Base-by-base conservation (phyloP, 2,888 invertebrate genomes). In the Sialis lutaria region DNA sequence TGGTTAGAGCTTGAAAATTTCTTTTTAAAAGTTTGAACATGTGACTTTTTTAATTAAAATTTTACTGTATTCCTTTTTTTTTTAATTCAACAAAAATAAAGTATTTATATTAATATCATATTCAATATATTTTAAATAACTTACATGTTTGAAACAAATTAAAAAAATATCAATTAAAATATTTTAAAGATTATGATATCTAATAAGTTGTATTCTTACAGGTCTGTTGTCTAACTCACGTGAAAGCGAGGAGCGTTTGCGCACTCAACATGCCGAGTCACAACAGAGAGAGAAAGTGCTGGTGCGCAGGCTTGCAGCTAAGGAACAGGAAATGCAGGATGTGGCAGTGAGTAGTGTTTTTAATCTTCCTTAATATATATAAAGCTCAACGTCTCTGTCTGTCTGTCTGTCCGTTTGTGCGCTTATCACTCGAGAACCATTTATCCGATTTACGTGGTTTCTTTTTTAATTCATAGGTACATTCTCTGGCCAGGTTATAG, bases 291-390 rank as follows among this genome's bases (percentile, higher is more conserved):
- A 96, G 67, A 89, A 89, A 67, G 82, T 92, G 53, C 77, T 96
- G 56, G 85, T 93, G 56, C 82, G 93, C 60, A 75, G 92, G 59
- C 75, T 96, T 55, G 87, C 93, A 51, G 85, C 88, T 53, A 96
- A 96, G 69, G 96, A 96, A 64, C 93, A 95, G 66, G 95, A 96
- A 70, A 79, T 92, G 64, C 92, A 95, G 68, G 93, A 95, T 69
- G 90, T 86, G 72, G 82, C 87, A 71, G 93, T 93, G 75, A 75
- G 85, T 74, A 22, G 42, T 22, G 30, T 34, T 9, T 33, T 44
- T 43, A 13, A 33, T 44, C 30, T 33, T 43, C n/a, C n/a, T n/a
- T n/a, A n/a, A n/a, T n/a, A n/a, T n/a, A n/a, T n/a, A n/a, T n/a
- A n/a, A n/a, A n/a, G n/a, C n/a, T n/a, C n/a, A n/a, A n/a, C n/a